phyloP scores from a whole-genome alignment of 2,888 invertebrate genomes.

The Xanthia icteritia region DNA sequence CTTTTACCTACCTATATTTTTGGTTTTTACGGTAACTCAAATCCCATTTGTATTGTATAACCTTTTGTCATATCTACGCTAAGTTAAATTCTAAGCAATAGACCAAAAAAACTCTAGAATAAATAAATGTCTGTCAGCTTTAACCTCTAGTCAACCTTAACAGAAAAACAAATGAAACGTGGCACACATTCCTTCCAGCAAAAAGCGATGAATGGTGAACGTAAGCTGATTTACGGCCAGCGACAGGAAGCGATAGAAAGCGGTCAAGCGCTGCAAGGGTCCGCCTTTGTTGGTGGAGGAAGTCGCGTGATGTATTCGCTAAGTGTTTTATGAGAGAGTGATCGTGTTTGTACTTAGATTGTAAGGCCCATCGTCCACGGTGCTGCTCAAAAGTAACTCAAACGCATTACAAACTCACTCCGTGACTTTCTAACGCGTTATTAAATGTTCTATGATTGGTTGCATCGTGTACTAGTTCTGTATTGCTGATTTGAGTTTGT shows the following conservation, averaged over 20 bases:
- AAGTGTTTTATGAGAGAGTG: constrained; percentile 55
- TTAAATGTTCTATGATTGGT: too few species aligned
- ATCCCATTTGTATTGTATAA: neutral
- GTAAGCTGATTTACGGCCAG: constrained; percentile 62
- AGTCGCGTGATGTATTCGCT: constrained; percentile 55
- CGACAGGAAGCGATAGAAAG: constrained; percentile 66
- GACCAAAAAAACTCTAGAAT: neutral
- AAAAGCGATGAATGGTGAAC: constrained; percentile 62
- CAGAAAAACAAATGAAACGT: constrained; percentile 56
- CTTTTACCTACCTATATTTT: neutral
- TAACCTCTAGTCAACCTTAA: constrained; percentile 37
- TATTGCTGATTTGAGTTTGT: neutral
- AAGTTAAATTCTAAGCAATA: neutral
- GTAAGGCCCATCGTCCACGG: neutral
- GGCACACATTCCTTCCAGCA: constrained; percentile 54
- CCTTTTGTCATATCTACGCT: neutral
- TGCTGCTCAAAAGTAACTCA: neutral
- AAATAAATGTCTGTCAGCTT: neutral
- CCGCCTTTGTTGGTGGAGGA: constrained; percentile 59
- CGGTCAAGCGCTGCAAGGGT: constrained; percentile 67
- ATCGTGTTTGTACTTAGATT: neutral
- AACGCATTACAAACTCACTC: neutral
- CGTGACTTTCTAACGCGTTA: neutral
- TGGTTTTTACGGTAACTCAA: neutral
- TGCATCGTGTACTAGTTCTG: too few species aligned